Percentiles rank a stretch among this genome's conserved stretches.
These are phyloP conservation scores for Poeciliopsis presidionis DNA, from an alignment of 2,797 vertebrate species.

Conservation along the genomic window DNA sequence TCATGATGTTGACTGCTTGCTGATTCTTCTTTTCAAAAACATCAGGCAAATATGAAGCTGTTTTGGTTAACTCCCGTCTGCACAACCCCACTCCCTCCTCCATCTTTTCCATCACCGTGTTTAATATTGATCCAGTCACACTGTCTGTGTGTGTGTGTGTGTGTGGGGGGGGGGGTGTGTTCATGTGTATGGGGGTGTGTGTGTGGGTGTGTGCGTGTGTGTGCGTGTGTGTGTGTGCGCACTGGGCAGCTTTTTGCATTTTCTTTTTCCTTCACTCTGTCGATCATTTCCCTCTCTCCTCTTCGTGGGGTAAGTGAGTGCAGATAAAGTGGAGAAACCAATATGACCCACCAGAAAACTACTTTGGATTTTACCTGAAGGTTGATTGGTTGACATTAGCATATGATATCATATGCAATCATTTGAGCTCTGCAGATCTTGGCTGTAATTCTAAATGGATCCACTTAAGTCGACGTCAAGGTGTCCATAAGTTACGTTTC, in stretches of 20 bases:
- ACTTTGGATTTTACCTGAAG: slow-evolving; percentile 7
- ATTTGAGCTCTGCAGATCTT: neutral
- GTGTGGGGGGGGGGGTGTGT: too few species aligned
- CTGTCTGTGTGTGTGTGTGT: neutral
- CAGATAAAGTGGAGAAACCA: slow-evolving; percentile 15
- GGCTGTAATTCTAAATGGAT: neutral
- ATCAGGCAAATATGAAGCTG: neutral
- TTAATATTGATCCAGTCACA: neutral
- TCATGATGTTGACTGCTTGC: too few species aligned
- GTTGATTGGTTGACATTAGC: slow-evolving; percentile 1
- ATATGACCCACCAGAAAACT: slow-evolving; percentile 16
- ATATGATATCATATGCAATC: neutral
- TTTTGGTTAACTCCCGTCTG: neutral
- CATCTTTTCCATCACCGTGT: neutral
- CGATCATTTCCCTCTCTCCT: neutral
- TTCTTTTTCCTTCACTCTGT: neutral
- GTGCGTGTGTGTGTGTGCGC: neutral
- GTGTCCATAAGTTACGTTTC: neutral
- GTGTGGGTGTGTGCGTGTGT: too few species aligned
- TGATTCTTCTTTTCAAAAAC: too few species aligned
- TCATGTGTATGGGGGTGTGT: neutral
- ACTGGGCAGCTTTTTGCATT: neutral
- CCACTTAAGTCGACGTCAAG: neutral
- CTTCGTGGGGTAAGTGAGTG: slow-evolving; percentile 14
- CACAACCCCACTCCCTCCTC: neutral